Percentiles rank a stretch among this genome's conserved stretches.
phyloP scores from a whole-genome alignment of 2,797 vertebrate genomes.

The Acropternis orthonyx region DNA sequence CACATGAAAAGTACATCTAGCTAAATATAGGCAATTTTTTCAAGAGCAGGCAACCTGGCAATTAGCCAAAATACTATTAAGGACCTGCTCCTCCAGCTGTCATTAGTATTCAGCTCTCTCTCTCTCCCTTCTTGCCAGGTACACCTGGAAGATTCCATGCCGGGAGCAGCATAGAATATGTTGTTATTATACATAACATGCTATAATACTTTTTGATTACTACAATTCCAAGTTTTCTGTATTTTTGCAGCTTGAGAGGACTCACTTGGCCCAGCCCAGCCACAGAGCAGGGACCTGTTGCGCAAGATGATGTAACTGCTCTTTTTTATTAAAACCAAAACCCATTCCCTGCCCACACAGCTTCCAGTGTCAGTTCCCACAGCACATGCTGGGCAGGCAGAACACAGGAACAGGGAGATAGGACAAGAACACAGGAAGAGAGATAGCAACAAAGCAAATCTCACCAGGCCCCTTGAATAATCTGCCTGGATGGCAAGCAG shows the following conservation, averaged over 20 bases:
- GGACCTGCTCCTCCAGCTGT: neutral
- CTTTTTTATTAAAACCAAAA: conserved; percentile 14
- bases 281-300: conserved; percentile 7
- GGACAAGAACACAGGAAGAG: neutral
- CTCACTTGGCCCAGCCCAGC: neutral
- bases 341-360: neutral
- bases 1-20: neutral
- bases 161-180: neutral
- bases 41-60: conserved; percentile 35
- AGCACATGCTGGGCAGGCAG: neutral
- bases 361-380: neutral
- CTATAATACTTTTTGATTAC: neutral
- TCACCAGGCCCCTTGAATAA: neutral
- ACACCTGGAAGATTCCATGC: neutral
- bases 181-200: neutral
- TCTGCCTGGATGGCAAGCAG: neutral
- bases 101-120: conserved; percentile 36
- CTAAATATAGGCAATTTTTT: conserved; percentile 31
- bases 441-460: neutral
- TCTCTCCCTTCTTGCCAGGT: conserved; percentile 24
- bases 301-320: neutral
- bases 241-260: neutral
- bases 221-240: neutral
- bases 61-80: conserved; percentile 33
- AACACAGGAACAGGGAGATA: neutral